A percentile compares a stretch with the other conserved stretches of the same genome.
Conservation (phyloP, 1,140 invertebrate genomes). For the Drosophila leontia region DNA sequence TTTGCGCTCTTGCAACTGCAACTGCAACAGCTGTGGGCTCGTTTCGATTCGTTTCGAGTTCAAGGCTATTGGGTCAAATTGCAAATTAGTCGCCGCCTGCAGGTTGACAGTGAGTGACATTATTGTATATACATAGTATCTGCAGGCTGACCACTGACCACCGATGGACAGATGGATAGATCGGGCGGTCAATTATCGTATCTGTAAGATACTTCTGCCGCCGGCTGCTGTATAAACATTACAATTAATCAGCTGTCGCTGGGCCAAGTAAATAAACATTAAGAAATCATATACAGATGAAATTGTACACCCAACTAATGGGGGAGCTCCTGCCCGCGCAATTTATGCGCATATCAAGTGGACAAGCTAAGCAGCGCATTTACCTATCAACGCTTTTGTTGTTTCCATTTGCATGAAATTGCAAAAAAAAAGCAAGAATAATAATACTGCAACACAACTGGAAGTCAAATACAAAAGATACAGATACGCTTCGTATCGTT, state of each 20-base stretch:
- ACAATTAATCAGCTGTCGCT: conserved; percentile 78
- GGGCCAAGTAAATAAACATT: conserved; percentile 70
- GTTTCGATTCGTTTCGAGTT: conserved; percentile 66
- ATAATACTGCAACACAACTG: conserved; percentile 29
- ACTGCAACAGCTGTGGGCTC: conserved; percentile 55
- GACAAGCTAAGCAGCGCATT: conserved; percentile 37
- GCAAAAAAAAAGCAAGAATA: conserved; percentile 13
- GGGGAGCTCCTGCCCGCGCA: conserved; percentile 11
- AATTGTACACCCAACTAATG: conserved; percentile 46
- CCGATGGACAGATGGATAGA: conserved; percentile 24
- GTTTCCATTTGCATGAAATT: conserved; percentile 63
- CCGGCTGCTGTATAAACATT: conserved; percentile 67
- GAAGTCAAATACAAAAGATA: conserved; percentile 20
- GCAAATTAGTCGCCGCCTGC: conserved; percentile 77
- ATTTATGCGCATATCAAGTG: conserved; percentile 76
- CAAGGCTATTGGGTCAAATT: conserved; percentile 81
- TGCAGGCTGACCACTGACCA: conserved; percentile 41
- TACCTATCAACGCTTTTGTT: conserved; percentile 61
- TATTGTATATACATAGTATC: conserved; percentile 45
- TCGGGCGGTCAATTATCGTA: conserved; percentile 42
- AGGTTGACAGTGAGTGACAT: conserved; percentile 80
- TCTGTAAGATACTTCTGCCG: conserved; percentile 28
- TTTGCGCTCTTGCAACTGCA: conserved; percentile 52
- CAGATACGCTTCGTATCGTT: conserved; percentile 20
- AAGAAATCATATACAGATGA: conserved; percentile 59